Evolutionary conservation across 2,888 invertebrate genomes (phyloP), one percentile per base, ranked within the genome.

Genomic region (Piscicola geometra): DNA sequence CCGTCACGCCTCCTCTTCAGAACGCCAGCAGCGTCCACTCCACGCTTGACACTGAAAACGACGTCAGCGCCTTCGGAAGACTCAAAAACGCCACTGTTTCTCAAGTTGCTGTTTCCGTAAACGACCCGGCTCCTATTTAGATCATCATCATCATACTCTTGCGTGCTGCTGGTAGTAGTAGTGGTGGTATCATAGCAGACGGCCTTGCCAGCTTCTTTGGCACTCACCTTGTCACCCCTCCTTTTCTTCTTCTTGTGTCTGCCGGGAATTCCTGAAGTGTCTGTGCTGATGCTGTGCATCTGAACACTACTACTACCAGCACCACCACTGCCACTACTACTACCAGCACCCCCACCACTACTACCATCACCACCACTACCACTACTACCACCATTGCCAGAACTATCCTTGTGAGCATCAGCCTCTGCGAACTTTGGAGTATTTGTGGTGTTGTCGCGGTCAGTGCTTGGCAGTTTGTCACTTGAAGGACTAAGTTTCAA

Each of bases 211-310:
- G 9, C 25, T 25, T 56, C n/a, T 3, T 21, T 56, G 60, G n/a
- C n/a, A 18, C n/a, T 56, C n/a, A n/a, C n/a, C n/a, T 56, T 56
- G n/a, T 56, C 60, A 21, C 60, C n/a, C 60, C n/a, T 56, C 60
- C n/a, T 56, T n/a, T 25, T 56, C 60, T 21, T 56, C 60, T 56
- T 56, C 60, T 56, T 56, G 5, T 18, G 25, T 25, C 60, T 18
- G 25, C 60, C n/a, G 25, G 60, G 60, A 25, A 56, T 56, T 56
- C 60, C 60, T 18, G 15, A 25, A 25, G 60, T 56, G 25, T 56
- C 60, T 18, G 60, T 56, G 60, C 60, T 56, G 60, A 56, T 56
- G 60, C 60, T 56, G 25, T 56, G 60, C 60, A 56, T 56, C n/a
- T 56, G 60, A 56, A 25, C n/a, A 15, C 21, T n/a, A 18, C 25